Conservation (phyloP, 2,113 vertebrate genomes). For the Vanacampus margaritifer region DNA sequence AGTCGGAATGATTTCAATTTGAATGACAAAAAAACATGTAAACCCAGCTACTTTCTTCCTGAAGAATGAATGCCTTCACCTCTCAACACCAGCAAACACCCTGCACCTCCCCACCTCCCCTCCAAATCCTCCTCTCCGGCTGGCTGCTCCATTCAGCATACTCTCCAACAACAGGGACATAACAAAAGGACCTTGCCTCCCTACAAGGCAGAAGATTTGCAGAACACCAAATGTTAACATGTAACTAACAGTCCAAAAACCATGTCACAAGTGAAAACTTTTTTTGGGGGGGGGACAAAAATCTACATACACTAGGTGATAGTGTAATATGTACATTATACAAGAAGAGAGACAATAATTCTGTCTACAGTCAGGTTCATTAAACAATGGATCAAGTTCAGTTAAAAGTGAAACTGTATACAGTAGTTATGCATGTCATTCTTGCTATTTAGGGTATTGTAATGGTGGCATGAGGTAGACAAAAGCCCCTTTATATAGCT, state of each 20-base stretch:
- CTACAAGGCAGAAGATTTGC: slow-evolving; percentile 22
- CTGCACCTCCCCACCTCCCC: background rate
- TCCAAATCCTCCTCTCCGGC: slow-evolving; percentile 42
- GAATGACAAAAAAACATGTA: too few species aligned
- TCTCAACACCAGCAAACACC: background rate
- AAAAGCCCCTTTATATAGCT: background rate
- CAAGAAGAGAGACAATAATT: background rate
- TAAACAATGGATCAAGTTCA: background rate
- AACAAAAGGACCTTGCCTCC: slow-evolving; percentile 41
- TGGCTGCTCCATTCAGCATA: slow-evolving; percentile 70
- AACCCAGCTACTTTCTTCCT: slow-evolving; percentile 3
- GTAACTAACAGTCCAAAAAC: background rate
- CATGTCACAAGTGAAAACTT: background rate
- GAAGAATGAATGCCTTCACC: slow-evolving; percentile 18
- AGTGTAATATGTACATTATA: background rate
- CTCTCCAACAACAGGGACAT: slow-evolving; percentile 63
- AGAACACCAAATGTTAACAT: slow-evolving; percentile 23
- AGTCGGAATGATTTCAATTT: too few species aligned
- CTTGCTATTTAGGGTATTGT: background rate
- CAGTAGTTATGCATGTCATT: background rate
- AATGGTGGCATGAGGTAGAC: background rate
- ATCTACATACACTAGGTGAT: background rate
- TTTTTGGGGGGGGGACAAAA: slow-evolving; percentile 7
- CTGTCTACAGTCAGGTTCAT: background rate
- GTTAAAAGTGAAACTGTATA: background rate